Conservation (phyloP, 2,113 vertebrate genomes). For the Haemorhous mexicanus region DNA sequence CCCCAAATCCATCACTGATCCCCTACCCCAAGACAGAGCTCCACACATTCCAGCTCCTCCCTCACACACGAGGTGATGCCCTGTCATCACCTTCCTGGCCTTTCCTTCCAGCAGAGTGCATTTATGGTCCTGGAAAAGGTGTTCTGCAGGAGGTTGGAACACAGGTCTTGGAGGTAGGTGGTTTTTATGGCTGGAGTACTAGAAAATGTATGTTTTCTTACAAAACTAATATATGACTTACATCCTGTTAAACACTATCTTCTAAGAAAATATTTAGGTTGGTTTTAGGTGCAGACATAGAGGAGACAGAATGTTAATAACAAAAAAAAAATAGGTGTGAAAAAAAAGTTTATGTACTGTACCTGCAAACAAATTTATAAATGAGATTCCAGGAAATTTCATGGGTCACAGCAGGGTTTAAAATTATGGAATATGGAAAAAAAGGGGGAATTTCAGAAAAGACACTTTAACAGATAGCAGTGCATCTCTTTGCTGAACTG, state of each 20-base stretch:
- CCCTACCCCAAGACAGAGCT: not conserved
- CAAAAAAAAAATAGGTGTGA: conserved; percentile 38
- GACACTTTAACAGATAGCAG: conserved; percentile 13
- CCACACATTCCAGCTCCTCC: not conserved
- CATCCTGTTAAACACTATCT: conserved; percentile 64
- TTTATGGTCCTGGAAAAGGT: conserved; percentile 4
- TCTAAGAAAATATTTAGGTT: conserved; percentile 67
- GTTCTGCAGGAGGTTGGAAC: not conserved
- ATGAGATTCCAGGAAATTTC: conserved; percentile 35
- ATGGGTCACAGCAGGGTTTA: conserved; percentile 19
- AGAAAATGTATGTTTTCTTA: conserved; percentile 62
- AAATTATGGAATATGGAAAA: not conserved
- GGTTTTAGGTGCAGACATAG: conserved; percentile 59
- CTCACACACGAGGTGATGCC: not conserved
- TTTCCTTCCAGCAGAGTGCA: not conserved
- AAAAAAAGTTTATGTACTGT: conserved; percentile 27
- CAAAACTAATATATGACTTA: conserved; percentile 50
- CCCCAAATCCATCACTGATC: not conserved
- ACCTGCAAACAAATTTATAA: conserved; percentile 51
- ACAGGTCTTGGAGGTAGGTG: conserved; percentile 24
- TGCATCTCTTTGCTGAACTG: not conserved
- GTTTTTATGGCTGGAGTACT: conserved; percentile 47
- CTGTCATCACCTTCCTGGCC: not conserved
- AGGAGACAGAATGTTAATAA: conserved; percentile 60
- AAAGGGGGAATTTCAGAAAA: not conserved